Conservation (phyloP, 2,888 invertebrate genomes). For the Stenotaenia linearis region DNA sequence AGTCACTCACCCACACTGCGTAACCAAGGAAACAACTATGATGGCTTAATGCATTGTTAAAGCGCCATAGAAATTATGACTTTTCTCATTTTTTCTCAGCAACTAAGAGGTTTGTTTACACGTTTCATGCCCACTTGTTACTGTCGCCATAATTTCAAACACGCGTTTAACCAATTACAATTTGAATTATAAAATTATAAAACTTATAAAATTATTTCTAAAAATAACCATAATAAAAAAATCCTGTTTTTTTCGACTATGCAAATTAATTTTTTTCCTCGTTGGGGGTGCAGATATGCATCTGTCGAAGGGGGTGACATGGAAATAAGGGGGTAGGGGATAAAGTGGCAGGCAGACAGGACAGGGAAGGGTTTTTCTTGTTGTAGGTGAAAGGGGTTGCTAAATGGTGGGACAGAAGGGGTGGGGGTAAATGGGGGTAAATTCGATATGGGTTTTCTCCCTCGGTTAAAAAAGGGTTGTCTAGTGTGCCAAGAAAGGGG, state of each 20-base stretch:
- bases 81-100: not conserved
- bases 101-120: not conserved
- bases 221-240: not conserved
- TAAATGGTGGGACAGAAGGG: slow-evolving; percentile 4
- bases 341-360: not conserved
- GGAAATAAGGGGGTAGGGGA: not conserved
- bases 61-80: not conserved
- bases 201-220: no score
- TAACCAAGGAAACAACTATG: not conserved
- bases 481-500: not conserved
- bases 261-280: not conserved
- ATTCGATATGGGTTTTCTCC: not conserved
- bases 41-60: not conserved
- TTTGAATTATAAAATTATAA: no score
- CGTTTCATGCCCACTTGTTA: not conserved
- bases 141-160: no score
- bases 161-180: no score
- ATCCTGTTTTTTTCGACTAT: not conserved
- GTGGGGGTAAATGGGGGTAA: not conserved
- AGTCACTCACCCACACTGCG: not conserved
- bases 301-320: slow-evolving; percentile 9
- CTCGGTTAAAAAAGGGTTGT: not conserved
- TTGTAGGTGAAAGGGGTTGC: not conserved
- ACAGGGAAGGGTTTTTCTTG: not conserved
- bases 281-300: not conserved